phyloP scores from a whole-genome alignment of 2,888 invertebrate genomes.

The Diarsia brunnea region DNA sequence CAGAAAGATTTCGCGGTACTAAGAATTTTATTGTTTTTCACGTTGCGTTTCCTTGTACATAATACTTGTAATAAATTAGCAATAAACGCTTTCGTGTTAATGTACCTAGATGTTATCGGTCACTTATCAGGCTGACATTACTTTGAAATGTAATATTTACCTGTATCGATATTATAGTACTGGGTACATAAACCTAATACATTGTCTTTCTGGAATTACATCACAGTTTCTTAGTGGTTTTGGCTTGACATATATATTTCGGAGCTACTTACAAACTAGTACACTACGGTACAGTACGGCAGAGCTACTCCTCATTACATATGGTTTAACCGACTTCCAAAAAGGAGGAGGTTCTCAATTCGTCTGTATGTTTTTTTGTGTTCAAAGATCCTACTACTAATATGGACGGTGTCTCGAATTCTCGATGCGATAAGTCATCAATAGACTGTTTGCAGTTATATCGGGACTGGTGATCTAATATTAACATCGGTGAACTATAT shows the following conservation, averaged over 20 bases:
- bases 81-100: constrained; percentile 44
- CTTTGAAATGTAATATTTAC: constrained; percentile 38
- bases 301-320: background rate
- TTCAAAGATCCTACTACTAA: background rate
- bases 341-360: too few relatives aligned
- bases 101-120: constrained; percentile 57
- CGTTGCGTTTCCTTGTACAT: constrained; percentile 21
- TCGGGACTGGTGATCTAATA: constrained; percentile 39
- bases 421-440: constrained; percentile 24
- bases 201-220: constrained; percentile 5
- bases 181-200: too few relatives aligned
- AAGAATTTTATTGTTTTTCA: constrained; percentile 30
- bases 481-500: constrained; percentile 30
- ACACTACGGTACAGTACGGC: background rate
- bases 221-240: background rate
- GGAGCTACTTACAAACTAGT: background rate
- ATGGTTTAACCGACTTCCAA: too few relatives aligned
- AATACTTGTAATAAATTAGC: constrained; percentile 25
- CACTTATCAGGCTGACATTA: constrained; percentile 60
- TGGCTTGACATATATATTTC: background rate
- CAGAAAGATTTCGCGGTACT: constrained; percentile 17
- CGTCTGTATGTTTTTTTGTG: background rate
- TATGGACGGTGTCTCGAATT: constrained; percentile 8
- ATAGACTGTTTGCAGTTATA: constrained; percentile 29
- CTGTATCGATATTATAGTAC: background rate